Evolutionary conservation across 2,797 vertebrate species (phyloP).

Genomic region (Gambelia wislizenii): DNA sequence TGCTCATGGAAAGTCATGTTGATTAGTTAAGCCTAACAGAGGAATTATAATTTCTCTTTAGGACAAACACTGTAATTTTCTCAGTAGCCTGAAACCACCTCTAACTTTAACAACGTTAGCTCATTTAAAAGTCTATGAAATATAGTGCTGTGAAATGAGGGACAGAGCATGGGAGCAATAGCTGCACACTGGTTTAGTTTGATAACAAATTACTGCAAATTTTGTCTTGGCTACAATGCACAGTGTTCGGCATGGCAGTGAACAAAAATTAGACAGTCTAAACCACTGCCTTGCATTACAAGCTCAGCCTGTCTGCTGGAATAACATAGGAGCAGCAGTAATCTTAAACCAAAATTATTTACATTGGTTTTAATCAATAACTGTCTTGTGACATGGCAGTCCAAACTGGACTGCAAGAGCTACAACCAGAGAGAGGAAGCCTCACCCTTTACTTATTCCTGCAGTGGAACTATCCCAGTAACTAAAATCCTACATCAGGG

Average conservation of each 20-base stretch:
- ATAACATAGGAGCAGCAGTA: neutral
- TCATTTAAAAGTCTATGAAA: too few relatives aligned
- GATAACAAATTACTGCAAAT: neutral
- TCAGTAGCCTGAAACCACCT: neutral
- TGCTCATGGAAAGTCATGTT: neutral
- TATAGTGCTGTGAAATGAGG: neutral
- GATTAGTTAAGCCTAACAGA: neutral
- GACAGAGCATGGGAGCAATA: neutral
- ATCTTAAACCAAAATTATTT: neutral
- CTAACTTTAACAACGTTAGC: neutral
- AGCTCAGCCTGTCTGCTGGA: neutral
- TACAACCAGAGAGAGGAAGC: too few relatives aligned
- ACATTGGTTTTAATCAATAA: too few relatives aligned
- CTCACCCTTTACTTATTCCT: too few relatives aligned
- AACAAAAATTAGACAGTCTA: neutral
- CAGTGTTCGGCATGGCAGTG: neutral
- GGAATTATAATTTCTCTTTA: neutral
- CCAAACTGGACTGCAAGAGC: too few relatives aligned
- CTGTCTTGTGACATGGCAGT: too few relatives aligned
- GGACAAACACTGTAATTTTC: neutral
- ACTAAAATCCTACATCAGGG: too few relatives aligned
- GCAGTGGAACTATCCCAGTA: too few relatives aligned
- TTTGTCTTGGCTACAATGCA: neutral
- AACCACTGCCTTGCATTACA: neutral
- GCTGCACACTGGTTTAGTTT: neutral